These are phyloP conservation scores for Enteromius anoplus DNA, from an alignment of 2,797 vertebrate species.

Conservation along the genomic window DNA sequence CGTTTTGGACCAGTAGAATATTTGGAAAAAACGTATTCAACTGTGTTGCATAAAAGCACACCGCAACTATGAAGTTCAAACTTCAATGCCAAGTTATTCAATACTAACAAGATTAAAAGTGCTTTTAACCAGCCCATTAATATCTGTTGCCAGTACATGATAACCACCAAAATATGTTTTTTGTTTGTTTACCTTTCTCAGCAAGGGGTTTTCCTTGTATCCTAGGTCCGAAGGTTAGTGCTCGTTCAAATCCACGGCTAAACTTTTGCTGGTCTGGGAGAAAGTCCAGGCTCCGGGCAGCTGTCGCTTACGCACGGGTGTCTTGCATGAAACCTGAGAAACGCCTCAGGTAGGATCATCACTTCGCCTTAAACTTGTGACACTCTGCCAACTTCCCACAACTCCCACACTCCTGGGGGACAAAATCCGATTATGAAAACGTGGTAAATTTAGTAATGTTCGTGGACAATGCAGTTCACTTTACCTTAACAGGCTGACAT, in stretches of 20 bases:
- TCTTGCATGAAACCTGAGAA: slow-evolving; percentile 87
- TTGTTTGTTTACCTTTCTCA: slow-evolving; percentile 61
- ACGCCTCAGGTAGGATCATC: slow-evolving; percentile 84
- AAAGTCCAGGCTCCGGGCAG: slow-evolving; percentile 73
- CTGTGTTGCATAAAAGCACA: slow-evolving; percentile 1
- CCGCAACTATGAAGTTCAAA: slow-evolving; percentile 46
- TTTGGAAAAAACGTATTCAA: not conserved
- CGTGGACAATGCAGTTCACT: slow-evolving; percentile 14
- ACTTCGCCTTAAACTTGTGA: slow-evolving; percentile 58
- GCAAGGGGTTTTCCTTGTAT: slow-evolving; percentile 54
- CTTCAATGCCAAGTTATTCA: slow-evolving; percentile 14
- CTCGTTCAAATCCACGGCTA: slow-evolving; percentile 52
- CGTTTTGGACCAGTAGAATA: not conserved
- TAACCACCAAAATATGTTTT: slow-evolving; percentile 17
- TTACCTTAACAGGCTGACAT: slow-evolving; percentile 18
- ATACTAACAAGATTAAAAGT: slow-evolving; percentile 17
- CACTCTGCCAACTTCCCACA: slow-evolving; percentile 37
- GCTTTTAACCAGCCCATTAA: slow-evolving; percentile 10
- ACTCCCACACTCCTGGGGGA: slow-evolving; percentile 18
- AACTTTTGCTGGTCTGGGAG: slow-evolving; percentile 58
- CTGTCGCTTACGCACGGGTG: slow-evolving; percentile 82
- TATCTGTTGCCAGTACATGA: not conserved
- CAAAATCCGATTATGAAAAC: slow-evolving; percentile 30
- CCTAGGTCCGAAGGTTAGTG: slow-evolving; percentile 46
- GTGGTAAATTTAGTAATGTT: not conserved